A percentile compares a stretch with the other conserved stretches of the same genome.
phyloP scores from a whole-genome alignment of 1,140 invertebrate species.

The Galleria mellonella region DNA sequence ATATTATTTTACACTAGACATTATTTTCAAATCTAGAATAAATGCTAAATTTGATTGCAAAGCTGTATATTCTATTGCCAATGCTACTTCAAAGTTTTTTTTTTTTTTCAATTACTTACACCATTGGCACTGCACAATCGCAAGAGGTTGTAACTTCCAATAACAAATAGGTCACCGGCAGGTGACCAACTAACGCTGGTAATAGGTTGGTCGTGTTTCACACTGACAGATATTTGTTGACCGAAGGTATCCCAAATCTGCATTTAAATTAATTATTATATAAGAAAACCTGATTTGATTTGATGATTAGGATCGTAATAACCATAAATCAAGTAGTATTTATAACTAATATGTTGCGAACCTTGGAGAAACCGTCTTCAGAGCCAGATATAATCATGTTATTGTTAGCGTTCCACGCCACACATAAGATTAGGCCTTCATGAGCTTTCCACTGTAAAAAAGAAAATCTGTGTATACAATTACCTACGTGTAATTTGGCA shows the following conservation, averaged over 20 bases:
- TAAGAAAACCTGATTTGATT: no score
- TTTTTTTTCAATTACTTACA: constrained; percentile 82
- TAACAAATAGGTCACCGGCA: constrained; percentile 92
- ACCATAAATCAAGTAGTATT: no score
- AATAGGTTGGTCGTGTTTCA: constrained; percentile 91
- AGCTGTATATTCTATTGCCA: no score
- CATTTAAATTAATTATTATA: no score
- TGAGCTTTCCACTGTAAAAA: constrained; percentile 94
- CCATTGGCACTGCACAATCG: constrained; percentile 95
- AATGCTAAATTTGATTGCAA: no score
- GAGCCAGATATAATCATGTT: constrained; percentile 94
- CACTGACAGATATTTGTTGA: constrained; percentile 88
- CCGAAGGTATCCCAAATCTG: constrained; percentile 92
- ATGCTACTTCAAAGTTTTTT: no score
- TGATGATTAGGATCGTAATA: no score
- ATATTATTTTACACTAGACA: no score
- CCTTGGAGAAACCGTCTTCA: constrained; percentile 96
- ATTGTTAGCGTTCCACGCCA: constrained; percentile 92
- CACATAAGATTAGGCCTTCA: constrained; percentile 90
- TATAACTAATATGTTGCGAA: constrained; percentile 25
- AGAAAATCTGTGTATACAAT: no score
- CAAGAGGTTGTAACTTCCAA: constrained; percentile 95
- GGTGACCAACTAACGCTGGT: constrained; percentile 93
- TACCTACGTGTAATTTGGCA: no score
- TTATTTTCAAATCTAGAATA: no score